Evolutionary conservation across 2,888 invertebrate species (phyloP), one percentile per base, ranked within the genome.

Genomic region (Temnothorax rugatulus): DNA sequence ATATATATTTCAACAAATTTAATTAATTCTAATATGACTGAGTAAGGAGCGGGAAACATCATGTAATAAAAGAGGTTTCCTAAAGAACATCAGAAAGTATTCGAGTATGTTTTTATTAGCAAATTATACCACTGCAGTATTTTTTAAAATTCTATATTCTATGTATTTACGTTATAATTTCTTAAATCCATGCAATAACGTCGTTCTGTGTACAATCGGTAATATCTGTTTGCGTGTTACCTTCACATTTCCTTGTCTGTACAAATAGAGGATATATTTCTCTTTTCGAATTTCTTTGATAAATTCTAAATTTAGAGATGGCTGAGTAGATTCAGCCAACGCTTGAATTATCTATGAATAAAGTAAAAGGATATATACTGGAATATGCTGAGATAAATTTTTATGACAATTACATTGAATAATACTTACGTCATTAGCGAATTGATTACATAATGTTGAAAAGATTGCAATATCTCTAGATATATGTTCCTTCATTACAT

Each of bases 161-260:
- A 21, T 18, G 38, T 57, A 59, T 50, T 59, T 47, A 71, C 41
- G 5, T 7, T 15, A 41, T 41, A 21, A 4, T 44, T 57, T n/a
- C 15, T 68, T 21, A 21, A 8, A 54, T 44, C 7, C 34, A 2
- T 69, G 21, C 34, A 44, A 63, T 52, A 52, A 61, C 18, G 69
- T 29, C 0, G 68, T 34, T 4, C 79, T 52, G 3, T 73, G 96
- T 18, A 97, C 91, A 34, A 97, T 95, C 0, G 97, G 97, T 82
- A 97, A 94, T 86, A 97, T 96, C 91, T 97, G 97, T 93, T 97
- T 97, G 41, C 97, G 95, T 0, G 97, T 96, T 0, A 96, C 96
- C 63, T 95, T 95, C 0, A 96, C 92, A 91, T 97, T 97, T 0
- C 93, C 91, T 89, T 97, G 97, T 11, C 94, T 94, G 90, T 96